These are phyloP conservation scores for Frankliniella intonsa DNA, from an alignment of 2,888 invertebrate genomes.

Conservation along the genomic window DNA sequence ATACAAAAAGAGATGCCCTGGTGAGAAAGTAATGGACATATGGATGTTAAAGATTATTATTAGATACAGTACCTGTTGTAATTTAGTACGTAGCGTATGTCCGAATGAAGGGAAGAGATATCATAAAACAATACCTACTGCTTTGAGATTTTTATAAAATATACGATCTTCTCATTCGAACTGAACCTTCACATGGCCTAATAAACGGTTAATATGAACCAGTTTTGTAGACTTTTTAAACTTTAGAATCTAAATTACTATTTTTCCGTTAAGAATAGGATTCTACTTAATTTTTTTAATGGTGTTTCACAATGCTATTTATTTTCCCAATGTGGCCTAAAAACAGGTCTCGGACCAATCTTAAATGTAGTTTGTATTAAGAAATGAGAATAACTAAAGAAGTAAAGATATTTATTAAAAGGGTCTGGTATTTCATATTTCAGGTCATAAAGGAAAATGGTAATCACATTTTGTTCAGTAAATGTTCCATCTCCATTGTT, in stretches of 20 bases:
- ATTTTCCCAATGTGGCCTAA: not conserved
- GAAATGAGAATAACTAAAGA: not conserved
- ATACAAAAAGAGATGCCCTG: no score
- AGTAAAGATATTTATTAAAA: no score
- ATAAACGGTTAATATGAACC: not conserved
- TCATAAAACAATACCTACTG: not conserved
- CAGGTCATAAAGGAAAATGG: not conserved
- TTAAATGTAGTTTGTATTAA: not conserved
- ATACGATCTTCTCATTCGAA: not conserved
- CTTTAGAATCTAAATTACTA: not conserved
- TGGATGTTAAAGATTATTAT: not conserved
- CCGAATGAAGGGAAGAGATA: not conserved
- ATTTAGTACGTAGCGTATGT: not conserved
- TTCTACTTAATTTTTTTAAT: conserved; percentile 1
- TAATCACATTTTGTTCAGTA: not conserved
- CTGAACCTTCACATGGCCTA: conserved; percentile 10
- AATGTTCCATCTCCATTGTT: not conserved
- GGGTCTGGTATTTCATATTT: not conserved
- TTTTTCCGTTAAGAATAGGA: not conserved
- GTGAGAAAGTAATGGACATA: no score
- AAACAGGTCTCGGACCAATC: conserved; percentile 6
- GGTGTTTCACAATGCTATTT: not conserved
- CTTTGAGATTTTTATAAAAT: not conserved
- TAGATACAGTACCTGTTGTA: not conserved
- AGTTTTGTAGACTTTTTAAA: not conserved